A percentile compares a stretch with the other conserved stretches of the same genome.
Conservation (phyloP, 2,113 vertebrate genomes). For the Oreochromis niloticus region DNA sequence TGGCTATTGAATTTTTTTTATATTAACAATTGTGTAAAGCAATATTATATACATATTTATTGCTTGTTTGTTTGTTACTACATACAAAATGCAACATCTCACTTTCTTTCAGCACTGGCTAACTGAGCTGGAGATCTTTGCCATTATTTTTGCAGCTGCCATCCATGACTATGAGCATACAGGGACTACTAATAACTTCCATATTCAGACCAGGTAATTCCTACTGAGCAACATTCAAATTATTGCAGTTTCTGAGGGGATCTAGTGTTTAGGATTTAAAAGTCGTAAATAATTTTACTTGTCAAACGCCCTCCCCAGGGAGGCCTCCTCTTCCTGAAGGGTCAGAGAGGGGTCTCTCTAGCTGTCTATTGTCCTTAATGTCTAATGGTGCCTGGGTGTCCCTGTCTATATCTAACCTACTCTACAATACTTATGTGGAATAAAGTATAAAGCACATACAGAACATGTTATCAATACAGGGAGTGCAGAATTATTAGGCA, state of each 20-base stretch:
- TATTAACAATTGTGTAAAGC: not conserved
- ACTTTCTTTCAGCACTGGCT: conserved; percentile 83
- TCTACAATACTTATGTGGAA: not conserved
- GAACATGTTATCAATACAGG: not conserved
- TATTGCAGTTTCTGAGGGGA: not conserved
- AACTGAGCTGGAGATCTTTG: conserved; percentile 93
- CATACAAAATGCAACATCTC: not conserved
- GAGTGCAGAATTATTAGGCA: no score
- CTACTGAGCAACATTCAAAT: not conserved
- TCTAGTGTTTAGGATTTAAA: not conserved
- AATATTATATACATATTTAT: not conserved
- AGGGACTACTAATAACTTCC: conserved; percentile 97
- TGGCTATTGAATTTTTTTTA: not conserved
- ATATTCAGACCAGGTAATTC: conserved; percentile 85
- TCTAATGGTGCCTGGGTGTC: not conserved
- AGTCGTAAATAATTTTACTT: not conserved
- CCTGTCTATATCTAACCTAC: not conserved
- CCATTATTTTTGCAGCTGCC: conserved; percentile 91
- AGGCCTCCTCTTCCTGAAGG: not conserved
- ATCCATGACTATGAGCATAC: conserved; percentile 96
- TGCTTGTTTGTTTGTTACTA: not conserved
- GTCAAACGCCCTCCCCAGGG: not conserved
- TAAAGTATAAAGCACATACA: not conserved
- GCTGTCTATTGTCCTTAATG: not conserved
- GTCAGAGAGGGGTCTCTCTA: not conserved